phyloP scores from a whole-genome alignment of 2,888 invertebrate genomes.

The Nematopogon swammerdamellus region DNA sequence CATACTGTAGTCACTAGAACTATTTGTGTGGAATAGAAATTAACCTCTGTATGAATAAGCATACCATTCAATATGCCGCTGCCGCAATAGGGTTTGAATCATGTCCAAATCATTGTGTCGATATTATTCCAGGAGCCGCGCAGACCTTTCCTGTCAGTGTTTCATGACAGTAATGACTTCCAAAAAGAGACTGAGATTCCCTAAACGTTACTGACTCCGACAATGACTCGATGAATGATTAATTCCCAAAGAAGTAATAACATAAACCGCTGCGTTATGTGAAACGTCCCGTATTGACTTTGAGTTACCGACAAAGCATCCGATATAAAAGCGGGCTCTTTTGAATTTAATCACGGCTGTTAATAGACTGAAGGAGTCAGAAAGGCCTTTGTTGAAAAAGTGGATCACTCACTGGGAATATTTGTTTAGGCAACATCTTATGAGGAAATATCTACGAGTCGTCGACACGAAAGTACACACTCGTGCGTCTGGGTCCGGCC shows the following conservation, averaged over 20 bases:
- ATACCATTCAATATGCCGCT: too few species aligned
- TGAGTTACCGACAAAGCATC: background rate
- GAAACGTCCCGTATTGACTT: background rate
- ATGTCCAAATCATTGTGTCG: background rate
- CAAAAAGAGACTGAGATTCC: conserved; percentile 27
- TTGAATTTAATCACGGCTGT: background rate
- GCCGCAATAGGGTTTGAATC: too few species aligned
- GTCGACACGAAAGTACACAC: too few species aligned
- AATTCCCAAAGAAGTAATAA: background rate
- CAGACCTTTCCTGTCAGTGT: conserved; percentile 21
- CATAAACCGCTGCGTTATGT: background rate
- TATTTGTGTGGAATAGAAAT: too few species aligned
- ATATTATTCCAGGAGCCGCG: conserved; percentile 36
- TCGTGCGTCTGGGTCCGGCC: too few species aligned
- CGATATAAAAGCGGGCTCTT: background rate
- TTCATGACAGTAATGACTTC: conserved; percentile 49
- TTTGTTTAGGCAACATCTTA: background rate
- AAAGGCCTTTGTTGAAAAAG: background rate
- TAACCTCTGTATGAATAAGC: too few species aligned
- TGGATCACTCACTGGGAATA: background rate
- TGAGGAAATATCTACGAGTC: too few species aligned
- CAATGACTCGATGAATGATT: background rate
- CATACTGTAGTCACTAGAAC: too few species aligned
- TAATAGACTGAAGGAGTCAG: background rate
- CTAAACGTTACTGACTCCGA: conserved; percentile 17